Conservation (phyloP, 2,888 invertebrate genomes). For the Dinocampus coccinellae region DNA sequence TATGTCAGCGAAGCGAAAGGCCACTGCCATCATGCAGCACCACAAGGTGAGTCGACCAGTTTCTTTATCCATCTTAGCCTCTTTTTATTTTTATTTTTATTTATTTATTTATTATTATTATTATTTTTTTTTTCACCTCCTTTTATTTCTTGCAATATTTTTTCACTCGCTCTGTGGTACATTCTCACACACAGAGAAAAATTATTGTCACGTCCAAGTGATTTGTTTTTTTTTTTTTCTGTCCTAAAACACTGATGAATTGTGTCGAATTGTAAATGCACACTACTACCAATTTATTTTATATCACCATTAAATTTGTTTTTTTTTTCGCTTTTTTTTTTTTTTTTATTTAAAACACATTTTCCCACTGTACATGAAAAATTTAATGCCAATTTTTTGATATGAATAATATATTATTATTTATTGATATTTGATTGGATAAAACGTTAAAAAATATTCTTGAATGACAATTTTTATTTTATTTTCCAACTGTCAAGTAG, state of each 20-base stretch:
- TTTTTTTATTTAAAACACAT: neutral
- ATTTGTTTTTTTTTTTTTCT: constrained; percentile 17
- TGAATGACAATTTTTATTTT: neutral
- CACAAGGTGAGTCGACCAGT: constrained; percentile 65
- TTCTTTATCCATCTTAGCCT: constrained; percentile 23
- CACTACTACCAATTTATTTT: too few relatives aligned
- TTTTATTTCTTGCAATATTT: too few relatives aligned
- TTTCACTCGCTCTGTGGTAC: constrained; percentile 8
- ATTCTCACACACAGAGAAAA: constrained; percentile 28
- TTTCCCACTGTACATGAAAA: neutral
- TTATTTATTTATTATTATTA: neutral
- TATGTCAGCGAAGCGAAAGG: constrained; percentile 83
- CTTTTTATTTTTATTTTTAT: constrained; percentile 13
- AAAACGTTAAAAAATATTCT: neutral
- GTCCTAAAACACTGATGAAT: neutral
- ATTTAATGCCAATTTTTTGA: neutral
- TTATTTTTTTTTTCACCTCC: too few relatives aligned
- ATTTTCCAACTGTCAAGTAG: neutral
- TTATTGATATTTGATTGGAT: neutral
- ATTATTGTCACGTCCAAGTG: constrained; percentile 38
- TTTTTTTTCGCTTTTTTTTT: neutral
- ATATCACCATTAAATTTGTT: neutral
- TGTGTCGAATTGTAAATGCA: neutral
- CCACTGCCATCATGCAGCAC: constrained; percentile 81
- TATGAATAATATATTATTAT: too few relatives aligned